Evolutionary conservation across 1,140 invertebrate genomes (phyloP).

Genomic region (Drosophila burlai): DNA sequence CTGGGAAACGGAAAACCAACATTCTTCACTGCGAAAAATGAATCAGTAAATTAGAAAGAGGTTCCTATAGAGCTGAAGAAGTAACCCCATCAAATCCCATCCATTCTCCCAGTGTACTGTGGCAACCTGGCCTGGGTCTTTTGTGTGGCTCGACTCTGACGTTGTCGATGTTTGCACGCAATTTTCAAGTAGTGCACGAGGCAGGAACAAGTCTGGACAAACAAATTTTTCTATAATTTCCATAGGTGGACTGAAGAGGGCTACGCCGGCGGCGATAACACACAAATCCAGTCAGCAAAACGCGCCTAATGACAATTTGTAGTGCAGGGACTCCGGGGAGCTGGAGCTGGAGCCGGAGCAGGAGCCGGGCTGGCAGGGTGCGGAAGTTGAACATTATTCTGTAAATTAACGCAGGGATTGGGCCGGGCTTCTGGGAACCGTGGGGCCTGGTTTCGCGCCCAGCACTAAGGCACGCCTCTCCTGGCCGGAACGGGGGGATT

Average conservation of each 20-base stretch:
- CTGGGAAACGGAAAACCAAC: conserved; percentile 56
- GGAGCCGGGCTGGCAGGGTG: conserved; percentile 18
- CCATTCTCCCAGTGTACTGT: conserved; percentile 12
- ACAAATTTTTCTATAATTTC: conserved; percentile 82
- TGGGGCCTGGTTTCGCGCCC: conserved; percentile 46
- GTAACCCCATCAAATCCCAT: not conserved
- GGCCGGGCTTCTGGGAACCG: conserved; percentile 16
- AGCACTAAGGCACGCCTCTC: conserved; percentile 52
- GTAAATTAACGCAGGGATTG: conserved; percentile 73
- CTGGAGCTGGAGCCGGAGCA: not conserved
- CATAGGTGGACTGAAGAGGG: conserved; percentile 24
- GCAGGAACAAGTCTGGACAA: conserved; percentile 71
- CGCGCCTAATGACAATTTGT: conserved; percentile 80
- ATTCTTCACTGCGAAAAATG: conserved; percentile 42
- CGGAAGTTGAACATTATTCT: conserved; percentile 77
- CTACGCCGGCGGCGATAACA: conserved; percentile 51
- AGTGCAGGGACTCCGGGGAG: conserved; percentile 24
- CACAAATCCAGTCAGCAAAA: conserved; percentile 30
- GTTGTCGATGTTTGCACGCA: conserved; percentile 68
- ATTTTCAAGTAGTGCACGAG: conserved; percentile 75
- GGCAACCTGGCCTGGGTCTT: conserved; percentile 29
- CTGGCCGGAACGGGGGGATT: not conserved
- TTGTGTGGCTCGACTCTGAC: conserved; percentile 10
- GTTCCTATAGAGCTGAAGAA: not conserved
- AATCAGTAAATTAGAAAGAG: not conserved